Evolutionary conservation across 37 sponge, comb jelly and placozoan species (phyloP).

Genomic region (Chondrosia reniformis): DNA sequence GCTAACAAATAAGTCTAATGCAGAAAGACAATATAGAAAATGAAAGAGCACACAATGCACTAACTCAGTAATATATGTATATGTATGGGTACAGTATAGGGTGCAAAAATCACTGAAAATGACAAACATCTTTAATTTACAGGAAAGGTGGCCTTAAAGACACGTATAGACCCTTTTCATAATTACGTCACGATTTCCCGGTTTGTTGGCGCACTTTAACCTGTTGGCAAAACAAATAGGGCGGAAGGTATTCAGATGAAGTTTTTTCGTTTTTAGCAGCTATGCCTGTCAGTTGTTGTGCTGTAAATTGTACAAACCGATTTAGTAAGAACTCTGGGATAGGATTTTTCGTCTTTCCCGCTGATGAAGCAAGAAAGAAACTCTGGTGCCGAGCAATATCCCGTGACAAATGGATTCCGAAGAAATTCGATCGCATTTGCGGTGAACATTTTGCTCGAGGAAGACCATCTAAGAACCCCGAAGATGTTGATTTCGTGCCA

Average conservation of each 20-base stretch:
- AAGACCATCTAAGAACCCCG: background rate
- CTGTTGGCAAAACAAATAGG: background rate
- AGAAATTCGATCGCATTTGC: background rate
- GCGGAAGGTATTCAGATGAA: background rate
- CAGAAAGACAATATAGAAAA: too few relatives aligned
- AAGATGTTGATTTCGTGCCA: conserved; percentile 10
- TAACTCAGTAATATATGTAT: too few relatives aligned
- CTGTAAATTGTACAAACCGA: conserved; percentile 2
- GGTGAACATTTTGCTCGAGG: conserved; percentile 7
- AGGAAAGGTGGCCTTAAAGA: too few relatives aligned
- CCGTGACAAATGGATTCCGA: background rate
- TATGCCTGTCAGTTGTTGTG: conserved; percentile 18
- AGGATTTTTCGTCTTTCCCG: conserved; percentile 10
- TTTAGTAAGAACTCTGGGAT: background rate
- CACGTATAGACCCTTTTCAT: conserved; percentile 8
- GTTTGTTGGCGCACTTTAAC: background rate
- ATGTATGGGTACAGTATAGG: too few relatives aligned
- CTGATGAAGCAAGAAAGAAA: background rate
- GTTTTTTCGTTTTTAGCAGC: background rate
- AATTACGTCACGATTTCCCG: conserved; percentile 13
- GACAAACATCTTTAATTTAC: too few relatives aligned
- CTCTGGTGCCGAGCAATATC: background rate
- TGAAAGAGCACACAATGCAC: too few relatives aligned
- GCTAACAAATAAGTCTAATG: too few relatives aligned
- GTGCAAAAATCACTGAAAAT: too few relatives aligned